Evolutionary conservation across 2,888 invertebrate species (phyloP).

Genomic region (Teleiodes luculella): DNA sequence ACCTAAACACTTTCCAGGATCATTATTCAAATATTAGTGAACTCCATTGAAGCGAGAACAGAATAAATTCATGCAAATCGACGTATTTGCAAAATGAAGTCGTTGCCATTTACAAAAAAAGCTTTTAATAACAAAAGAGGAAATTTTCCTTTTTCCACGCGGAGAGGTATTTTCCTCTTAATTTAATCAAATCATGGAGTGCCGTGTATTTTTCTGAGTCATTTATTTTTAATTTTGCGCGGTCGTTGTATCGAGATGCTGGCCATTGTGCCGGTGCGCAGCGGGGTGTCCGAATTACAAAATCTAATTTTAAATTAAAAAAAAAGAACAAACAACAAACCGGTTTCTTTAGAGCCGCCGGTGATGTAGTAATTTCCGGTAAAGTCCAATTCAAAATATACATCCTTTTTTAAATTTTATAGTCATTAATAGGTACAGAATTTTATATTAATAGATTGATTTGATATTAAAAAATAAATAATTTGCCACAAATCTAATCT

Average conservation of each 20-base stretch:
- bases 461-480: no score
- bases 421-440: no score
- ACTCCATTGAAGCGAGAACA: constrained; percentile 35
- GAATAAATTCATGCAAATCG: constrained; percentile 66
- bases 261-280: background rate
- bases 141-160: constrained; percentile 31
- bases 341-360: no score
- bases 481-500: no score
- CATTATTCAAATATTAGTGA: constrained; percentile 51
- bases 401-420: no score
- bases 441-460: no score
- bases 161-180: constrained; percentile 64
- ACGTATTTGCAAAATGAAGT: constrained; percentile 61
- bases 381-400: no score
- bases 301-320: background rate
- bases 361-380: no score
- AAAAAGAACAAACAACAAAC: background rate
- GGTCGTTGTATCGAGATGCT: constrained; percentile 13
- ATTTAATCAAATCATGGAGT: constrained; percentile 70
- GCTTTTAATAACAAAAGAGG: constrained; percentile 59
- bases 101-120: constrained; percentile 44
- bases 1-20: constrained; percentile 13
- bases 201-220: constrained; percentile 63
- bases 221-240: constrained; percentile 69
- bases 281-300: background rate